Base-by-base conservation (phyloP, 2,113 vertebrate genomes). In the Oenanthe melanoleuca region DNA sequence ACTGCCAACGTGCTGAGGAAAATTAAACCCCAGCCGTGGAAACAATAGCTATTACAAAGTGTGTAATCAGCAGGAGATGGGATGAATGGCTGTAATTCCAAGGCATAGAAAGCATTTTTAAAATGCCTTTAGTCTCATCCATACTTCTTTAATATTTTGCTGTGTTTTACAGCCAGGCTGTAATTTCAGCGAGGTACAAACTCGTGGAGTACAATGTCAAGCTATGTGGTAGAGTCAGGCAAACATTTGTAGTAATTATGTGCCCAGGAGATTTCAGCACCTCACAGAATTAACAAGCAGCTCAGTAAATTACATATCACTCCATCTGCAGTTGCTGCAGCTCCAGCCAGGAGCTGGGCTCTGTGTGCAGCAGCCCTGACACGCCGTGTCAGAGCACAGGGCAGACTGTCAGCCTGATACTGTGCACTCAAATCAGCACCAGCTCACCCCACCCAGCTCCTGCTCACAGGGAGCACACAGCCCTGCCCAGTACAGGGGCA, bases 191-290 rank as follows among this genome's bases (percentile, higher is more conserved):
- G 60, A 86, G 55, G 47, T 7, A 7, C 67, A 66, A 93, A 88
- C 77, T 85, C 78, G 29, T 8, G 33, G 9, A 14, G 47, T 3
- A 2, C 25, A 57, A 86, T 6, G 79, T 66, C 92, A 84, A 75
- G 86, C 89, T 47, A 37, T 5, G 50, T 12, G 52, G 26, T 34
- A 15, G 82, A 93, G 26, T 79, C 88, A 94, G 90, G 47, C 26
- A 85, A 93, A 97, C 70, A 31, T 88, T 75, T 64, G 67, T 47
- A 77, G 59, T 47, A n/a, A 97, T 96, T 94, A 83, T 52, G 75
- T 75, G 73, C 95, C 93, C 94, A 92, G 90, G 92, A 92, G 90
- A 95, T 93, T 96, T 92, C 92, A 77, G 59, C 96, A 94, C 67
- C 63, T 71, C 47, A 5, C 9, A 52, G 95, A 91, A 96, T 95